phyloP scores from a whole-genome alignment of 2,888 invertebrate genomes.

The Malthinus seriepunctatus region DNA sequence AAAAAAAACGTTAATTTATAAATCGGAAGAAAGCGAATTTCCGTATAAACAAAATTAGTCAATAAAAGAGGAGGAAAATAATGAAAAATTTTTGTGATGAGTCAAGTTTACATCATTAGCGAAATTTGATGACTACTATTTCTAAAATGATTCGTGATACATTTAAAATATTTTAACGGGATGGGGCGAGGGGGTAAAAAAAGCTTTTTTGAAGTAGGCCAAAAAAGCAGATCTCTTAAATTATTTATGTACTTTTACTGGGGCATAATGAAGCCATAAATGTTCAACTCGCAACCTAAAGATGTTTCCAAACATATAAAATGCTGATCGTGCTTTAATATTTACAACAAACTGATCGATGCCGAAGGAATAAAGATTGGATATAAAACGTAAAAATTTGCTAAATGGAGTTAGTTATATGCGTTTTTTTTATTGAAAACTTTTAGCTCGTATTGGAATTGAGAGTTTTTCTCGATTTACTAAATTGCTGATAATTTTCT shows the following conservation, averaged over 20 bases:
- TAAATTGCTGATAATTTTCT: neutral
- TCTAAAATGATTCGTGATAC: constrained; percentile 39
- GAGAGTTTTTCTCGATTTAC: no score
- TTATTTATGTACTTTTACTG: constrained; percentile 34
- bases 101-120: constrained; percentile 47
- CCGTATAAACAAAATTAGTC: neutral
- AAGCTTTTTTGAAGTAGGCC: constrained; percentile 33
- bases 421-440: no score
- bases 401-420: neutral
- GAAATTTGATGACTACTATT: constrained; percentile 45
- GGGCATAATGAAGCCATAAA: constrained; percentile 43
- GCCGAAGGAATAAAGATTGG: constrained; percentile 33
- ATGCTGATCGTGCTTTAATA: constrained; percentile 52
- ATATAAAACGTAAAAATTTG: constrained; percentile 28
- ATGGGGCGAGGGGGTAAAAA: neutral
- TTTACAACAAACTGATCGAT: constrained; percentile 49
- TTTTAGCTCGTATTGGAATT: no score
- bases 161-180: constrained; percentile 31
- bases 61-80: constrained; percentile 14
- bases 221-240: constrained; percentile 32
- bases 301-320: constrained; percentile 50
- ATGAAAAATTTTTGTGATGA: constrained; percentile 39
- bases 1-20: no score
- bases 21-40: no score
- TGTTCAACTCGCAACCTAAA: constrained; percentile 45